Percentiles rank a stretch among this genome's conserved stretches.
Evolutionary conservation across 92 coral and sea anemone genomes (phyloP).

Genomic region (Zoanthus sansibaricus): DNA sequence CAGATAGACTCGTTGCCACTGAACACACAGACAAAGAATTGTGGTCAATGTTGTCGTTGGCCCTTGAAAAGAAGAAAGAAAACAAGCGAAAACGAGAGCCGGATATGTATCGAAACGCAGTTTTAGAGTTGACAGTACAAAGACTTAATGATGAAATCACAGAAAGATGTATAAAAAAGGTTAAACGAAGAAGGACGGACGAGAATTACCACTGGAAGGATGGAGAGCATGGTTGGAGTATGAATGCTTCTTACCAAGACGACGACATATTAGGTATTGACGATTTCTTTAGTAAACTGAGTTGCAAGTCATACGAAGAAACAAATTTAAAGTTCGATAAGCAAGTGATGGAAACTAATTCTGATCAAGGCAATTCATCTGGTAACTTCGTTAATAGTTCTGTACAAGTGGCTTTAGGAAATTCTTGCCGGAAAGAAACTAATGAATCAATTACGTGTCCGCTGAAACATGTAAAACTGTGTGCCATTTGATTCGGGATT

Average conservation of each 20-base stretch:
- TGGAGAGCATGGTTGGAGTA: conserved; percentile 88
- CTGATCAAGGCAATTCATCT: not conserved
- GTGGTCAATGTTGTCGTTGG: conserved; percentile 88
- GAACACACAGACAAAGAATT: conserved; percentile 90
- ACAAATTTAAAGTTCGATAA: not conserved
- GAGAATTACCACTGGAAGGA: conserved; percentile 91
- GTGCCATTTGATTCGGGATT: conserved; percentile 10
- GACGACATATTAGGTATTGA: conserved; percentile 98
- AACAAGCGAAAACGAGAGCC: conserved; percentile 84
- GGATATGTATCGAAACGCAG: conserved; percentile 94
- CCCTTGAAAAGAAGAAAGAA: conserved; percentile 87
- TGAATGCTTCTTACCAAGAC: conserved; percentile 81
- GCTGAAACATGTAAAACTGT: conserved; percentile 3
- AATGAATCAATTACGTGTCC: not conserved
- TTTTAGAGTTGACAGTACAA: conserved; percentile 86
- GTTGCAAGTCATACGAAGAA: conserved; percentile 59
- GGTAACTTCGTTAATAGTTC: not conserved
- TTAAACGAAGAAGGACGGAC: conserved; percentile 81
- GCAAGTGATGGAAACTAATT: conserved; percentile 9
- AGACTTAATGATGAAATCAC: conserved; percentile 95
- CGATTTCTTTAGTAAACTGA: conserved; percentile 89
- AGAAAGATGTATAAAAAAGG: conserved; percentile 86
- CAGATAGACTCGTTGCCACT: conserved; percentile 26
- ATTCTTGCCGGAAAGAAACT: conserved; percentile 30
- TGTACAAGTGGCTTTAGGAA: not conserved